Evolutionary conservation across 1,140 invertebrate genomes (phyloP), one percentile per base, ranked within the genome.

Genomic region (Temnothorax curvispinosus): DNA sequence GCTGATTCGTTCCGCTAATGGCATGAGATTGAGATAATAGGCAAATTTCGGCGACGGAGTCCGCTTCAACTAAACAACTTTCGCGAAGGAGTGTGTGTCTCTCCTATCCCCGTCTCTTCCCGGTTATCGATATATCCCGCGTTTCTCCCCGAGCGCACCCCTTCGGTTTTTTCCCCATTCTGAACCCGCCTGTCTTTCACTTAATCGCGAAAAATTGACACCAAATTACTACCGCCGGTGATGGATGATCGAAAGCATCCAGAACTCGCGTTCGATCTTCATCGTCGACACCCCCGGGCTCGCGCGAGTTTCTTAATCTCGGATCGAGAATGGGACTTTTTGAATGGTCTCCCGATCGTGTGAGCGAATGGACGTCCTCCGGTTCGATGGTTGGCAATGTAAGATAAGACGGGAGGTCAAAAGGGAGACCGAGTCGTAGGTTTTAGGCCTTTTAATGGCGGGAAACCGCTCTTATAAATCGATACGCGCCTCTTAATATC

Each of bases 401-500:
- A 84, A 82, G 85, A 82, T 58, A 87, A 54, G 65, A 71, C 82
- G 82, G 60, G n/a, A 47, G 58, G 64, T 84, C 65, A 74, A 69
- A 71, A 50, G 44, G 58, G 44, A 38, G 27, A 44, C 27, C 47
- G 18, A 52, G 38, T 11, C 27, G 21, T 50, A 50, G 67, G 60
- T 54, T 72, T 76, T 67, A 58, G 82, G 52, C 44, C 50, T 58
- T 87, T 86, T 77, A 67, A 85, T 56, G 38, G 54, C 52, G 35
- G 84, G 32, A 3, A 32, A 41, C 35, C n/a, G 11, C 67, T 76
- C 58, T 69, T 64, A 88, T 90, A 91, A 88, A 87, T 84, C 84
- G 85, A 77, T 84, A 84, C 64, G 76, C 27, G 44, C 27, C 41
- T 89, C 77, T 88, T 89, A 89, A 91, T 90, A 91, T 87, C 86